A percentile compares a stretch with the other conserved stretches of the same genome.
Conservation (phyloP, 2,113 vertebrate species). For the Pterocles burchelli region DNA sequence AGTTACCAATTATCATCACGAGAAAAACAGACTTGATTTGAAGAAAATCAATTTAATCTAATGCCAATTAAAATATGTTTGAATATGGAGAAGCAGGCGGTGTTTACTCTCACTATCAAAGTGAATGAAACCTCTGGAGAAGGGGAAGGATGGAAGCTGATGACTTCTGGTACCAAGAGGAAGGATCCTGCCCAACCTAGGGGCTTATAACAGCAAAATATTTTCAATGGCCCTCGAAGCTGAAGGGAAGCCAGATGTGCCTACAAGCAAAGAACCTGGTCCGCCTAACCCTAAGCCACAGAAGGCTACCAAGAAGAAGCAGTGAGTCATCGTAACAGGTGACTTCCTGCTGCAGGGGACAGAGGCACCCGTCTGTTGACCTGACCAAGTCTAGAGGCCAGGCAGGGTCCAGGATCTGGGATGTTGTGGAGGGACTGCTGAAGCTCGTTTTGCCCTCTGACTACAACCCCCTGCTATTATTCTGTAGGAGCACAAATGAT, state of each 20-base stretch:
- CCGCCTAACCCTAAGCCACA: not conserved
- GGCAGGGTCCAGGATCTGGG: not conserved
- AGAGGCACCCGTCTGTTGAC: not conserved
- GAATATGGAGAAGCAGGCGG: not conserved
- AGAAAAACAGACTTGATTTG: not conserved
- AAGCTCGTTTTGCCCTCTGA: not conserved
- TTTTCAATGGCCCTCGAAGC: not conserved
- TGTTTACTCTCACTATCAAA: not conserved
- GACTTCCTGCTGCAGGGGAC: not conserved
- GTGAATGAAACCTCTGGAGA: not conserved
- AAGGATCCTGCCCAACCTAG: not conserved
- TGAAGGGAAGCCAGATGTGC: not conserved
- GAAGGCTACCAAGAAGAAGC: not conserved
- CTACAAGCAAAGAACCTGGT: not conserved
- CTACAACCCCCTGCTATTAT: not conserved
- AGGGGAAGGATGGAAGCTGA: not conserved
- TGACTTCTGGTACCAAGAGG: not conserved
- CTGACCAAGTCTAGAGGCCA: not conserved
- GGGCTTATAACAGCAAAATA: not conserved
- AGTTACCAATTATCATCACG: not conserved
- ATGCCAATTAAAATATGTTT: not conserved
- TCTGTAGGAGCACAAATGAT: not conserved
- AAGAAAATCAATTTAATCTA: not conserved
- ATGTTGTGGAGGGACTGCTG: not conserved
- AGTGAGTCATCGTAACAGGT: not conserved